These are phyloP conservation scores for Grantiella picta DNA, from an alignment of 2,113 vertebrate species.

Conservation along the genomic window DNA sequence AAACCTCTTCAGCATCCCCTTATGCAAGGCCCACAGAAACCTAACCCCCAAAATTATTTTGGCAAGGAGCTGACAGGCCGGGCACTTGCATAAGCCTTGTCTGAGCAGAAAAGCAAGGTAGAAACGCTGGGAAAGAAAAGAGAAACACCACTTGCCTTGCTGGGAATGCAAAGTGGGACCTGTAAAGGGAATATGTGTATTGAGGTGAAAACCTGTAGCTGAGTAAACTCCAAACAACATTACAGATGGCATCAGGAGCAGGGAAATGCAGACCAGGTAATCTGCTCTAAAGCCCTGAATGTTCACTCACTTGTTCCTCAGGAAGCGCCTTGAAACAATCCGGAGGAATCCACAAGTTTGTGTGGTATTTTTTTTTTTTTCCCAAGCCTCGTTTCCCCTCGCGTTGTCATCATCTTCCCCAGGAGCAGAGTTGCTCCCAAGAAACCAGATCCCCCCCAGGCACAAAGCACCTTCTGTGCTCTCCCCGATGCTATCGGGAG, in stretches of 20 bases:
- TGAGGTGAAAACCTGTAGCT: not conserved
- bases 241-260: not conserved
- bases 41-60: not conserved
- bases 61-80: not conserved
- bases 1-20: not conserved
- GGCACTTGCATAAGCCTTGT: not conserved
- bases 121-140: not conserved
- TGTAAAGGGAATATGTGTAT: rapidly evolving
- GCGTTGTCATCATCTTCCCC: conserved; percentile 41
- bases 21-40: not conserved
- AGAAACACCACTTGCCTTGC: not conserved
- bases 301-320: not conserved
- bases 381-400: not conserved
- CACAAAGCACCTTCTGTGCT: conserved; percentile 75
- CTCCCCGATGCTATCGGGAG: conserved; percentile 55
- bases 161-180: not conserved
- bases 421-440: conserved; percentile 55
- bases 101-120: not conserved
- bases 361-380: conserved; percentile 22
- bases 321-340: conserved; percentile 40
- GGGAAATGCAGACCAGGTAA: not conserved
- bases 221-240: not conserved
- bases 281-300: not conserved
- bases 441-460: conserved; percentile 67
- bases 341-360: conserved; percentile 35